phyloP scores from a whole-genome alignment of 2,797 vertebrate genomes.

The Prunella strophiata region DNA sequence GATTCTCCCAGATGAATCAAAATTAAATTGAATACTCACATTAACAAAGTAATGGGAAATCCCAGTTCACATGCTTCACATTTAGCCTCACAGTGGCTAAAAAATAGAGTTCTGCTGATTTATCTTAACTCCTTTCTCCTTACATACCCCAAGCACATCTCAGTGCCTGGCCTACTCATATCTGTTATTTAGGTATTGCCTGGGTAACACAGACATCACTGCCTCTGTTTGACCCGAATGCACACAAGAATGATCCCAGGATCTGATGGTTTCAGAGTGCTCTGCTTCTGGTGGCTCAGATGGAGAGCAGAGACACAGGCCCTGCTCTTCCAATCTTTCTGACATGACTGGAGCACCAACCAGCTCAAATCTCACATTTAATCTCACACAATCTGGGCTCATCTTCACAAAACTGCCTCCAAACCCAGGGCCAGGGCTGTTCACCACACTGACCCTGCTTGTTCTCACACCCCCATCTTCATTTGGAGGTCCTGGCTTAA shows the following conservation, averaged over 20 bases:
- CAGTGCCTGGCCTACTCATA: not conserved
- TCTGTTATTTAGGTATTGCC: not conserved
- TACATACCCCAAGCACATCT: not conserved
- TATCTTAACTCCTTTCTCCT: not conserved
- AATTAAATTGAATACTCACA: slow-evolving; percentile 34
- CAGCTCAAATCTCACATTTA: not conserved
- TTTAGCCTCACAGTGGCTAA: not conserved
- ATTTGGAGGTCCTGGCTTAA: not conserved
- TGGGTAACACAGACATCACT: not conserved
- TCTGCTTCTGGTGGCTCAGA: not conserved
- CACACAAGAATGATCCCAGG: not conserved
- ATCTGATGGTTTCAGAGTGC: not conserved
- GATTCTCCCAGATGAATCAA: not conserved
- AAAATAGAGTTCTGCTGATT: not conserved
- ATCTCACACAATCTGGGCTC: not conserved
- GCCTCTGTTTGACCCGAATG: not conserved
- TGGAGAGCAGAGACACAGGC: not conserved
- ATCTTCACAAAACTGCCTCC: not conserved
- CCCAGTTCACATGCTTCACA: not conserved
- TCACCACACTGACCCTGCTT: not conserved
- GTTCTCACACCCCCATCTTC: not conserved
- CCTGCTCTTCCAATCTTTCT: not conserved
- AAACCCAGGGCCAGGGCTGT: not conserved
- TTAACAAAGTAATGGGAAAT: slow-evolving; percentile 26
- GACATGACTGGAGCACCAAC: rapidly evolving